Evolutionary conservation across 2,797 vertebrate genomes (phyloP), one percentile per base, ranked within the genome.

Genomic region (Poecilia picta): DNA sequence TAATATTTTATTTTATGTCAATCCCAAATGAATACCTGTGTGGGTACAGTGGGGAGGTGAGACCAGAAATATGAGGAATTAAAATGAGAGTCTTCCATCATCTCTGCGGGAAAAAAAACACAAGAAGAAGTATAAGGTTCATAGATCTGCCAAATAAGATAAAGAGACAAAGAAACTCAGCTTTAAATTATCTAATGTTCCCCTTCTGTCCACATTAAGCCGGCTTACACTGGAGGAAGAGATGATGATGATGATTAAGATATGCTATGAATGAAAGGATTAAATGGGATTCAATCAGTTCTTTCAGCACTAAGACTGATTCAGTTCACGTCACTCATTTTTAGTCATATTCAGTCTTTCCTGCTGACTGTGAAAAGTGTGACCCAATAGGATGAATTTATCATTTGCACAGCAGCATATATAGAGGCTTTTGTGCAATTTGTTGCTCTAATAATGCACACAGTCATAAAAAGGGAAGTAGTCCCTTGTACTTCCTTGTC

Each of bases 41-140:
- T 98, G 74, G 97, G 97, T 79, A 99, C 97, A 1, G 97, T 96
- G 80, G 97, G 96, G 84, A 98, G 96, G 18, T 97, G 97, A 89
- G 98, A 97, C 98, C 98, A 99, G 95, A 99, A 99, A 94, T 99
- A 99, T 1, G 98, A 97, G 81, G 98, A 98, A 94, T 98, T 99
- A 94, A 99, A 99, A 94, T 98, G 98, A 95, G 98, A 98, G 94
- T 99, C 98, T 95, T 99, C 98, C 98, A 99, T 99, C 95, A 97
- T 93, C 93, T 94, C 96, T 96, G 89, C 46, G 1, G 3, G 1
- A 45, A 15, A 71, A 25, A 71, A 71, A 45, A 71, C n/a, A 71
- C 41, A 71, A 70, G 90, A 91, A 0, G 78, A 66, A 36, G 45
- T 36, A 57, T 72, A 2, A 74, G 45, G 45, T 66, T 79, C 53